Conservation (phyloP, 2,888 invertebrate genomes). For the Macropis europaea region DNA sequence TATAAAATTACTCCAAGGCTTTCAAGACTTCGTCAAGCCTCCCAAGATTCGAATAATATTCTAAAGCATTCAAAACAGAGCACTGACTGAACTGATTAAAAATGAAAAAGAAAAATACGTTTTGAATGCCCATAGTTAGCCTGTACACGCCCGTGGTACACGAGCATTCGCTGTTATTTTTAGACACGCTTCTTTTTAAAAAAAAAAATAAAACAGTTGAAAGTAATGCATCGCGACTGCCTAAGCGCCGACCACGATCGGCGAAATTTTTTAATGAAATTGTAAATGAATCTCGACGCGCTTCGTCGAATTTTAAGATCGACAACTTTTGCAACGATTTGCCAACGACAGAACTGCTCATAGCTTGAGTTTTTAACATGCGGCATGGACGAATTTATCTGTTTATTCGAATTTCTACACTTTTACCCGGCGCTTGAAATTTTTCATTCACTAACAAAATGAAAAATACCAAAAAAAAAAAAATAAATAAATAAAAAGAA, state of each 20-base stretch:
- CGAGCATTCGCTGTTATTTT: conserved; percentile 26
- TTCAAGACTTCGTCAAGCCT: no score
- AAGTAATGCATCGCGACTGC: conserved; percentile 39
- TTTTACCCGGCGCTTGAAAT: no score
- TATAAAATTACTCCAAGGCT: no score
- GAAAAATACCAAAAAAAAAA: no score
- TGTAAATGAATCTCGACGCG: neutral
- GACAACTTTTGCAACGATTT: conserved; percentile 49
- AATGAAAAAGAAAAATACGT: no score
- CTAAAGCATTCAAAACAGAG: no score
- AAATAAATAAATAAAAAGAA: no score
- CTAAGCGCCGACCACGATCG: neutral
- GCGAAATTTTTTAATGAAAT: neutral
- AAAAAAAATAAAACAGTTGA: conserved; percentile 16
- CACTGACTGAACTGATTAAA: no score
- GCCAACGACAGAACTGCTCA: conserved; percentile 30
- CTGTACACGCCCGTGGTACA: no score
- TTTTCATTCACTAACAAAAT: no score
- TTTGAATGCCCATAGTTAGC: no score
- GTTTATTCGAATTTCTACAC: neutral
- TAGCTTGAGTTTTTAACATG: neutral
- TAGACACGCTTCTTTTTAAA: conserved; percentile 22
- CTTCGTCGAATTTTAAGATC: neutral
- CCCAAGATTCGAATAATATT: no score
- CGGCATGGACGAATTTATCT: neutral